phyloP scores from a whole-genome alignment of 2,113 vertebrate genomes.

The Etia nguti region DNA sequence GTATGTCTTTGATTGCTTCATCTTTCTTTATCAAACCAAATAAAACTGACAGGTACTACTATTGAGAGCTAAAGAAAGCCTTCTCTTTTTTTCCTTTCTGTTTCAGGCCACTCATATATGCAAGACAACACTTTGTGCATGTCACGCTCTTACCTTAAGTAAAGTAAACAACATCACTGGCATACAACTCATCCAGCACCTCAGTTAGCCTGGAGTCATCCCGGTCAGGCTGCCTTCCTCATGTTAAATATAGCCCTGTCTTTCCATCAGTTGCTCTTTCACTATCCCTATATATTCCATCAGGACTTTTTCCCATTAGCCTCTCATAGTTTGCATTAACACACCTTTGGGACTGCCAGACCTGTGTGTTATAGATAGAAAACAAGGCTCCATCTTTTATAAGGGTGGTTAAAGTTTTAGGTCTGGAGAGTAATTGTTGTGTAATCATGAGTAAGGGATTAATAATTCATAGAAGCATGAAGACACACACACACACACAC shows the following conservation, averaged over 20 bases:
- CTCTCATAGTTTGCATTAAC: conserved; percentile 27
- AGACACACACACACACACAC: conserved; percentile 1
- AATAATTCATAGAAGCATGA: conserved; percentile 52
- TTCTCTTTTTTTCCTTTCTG: not conserved
- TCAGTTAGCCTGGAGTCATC: not conserved
- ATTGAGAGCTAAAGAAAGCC: not conserved
- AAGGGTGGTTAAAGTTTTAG: conserved; percentile 54
- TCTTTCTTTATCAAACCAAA: not conserved
- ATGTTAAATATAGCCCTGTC: not conserved
- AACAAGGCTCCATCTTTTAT: conserved; percentile 39
- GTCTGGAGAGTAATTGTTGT: conserved; percentile 61
- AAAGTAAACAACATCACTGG: not conserved
- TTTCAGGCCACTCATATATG: not conserved
- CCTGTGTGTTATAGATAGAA: conserved; percentile 29
- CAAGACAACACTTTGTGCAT: not conserved
- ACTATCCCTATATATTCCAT: conserved; percentile 13
- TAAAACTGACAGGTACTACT: not conserved
- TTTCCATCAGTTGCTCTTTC: not conserved
- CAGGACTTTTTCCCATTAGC: conserved; percentile 17
- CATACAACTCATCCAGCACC: not conserved
- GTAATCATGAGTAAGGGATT: conserved; percentile 54
- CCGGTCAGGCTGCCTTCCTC: not conserved
- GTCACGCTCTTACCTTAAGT: not conserved
- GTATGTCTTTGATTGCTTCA: not conserved
- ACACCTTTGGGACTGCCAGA: conserved; percentile 22